These are phyloP conservation scores for Meiosimyza platycephala DNA, from an alignment of 2,888 invertebrate species.

Conservation along the genomic window DNA sequence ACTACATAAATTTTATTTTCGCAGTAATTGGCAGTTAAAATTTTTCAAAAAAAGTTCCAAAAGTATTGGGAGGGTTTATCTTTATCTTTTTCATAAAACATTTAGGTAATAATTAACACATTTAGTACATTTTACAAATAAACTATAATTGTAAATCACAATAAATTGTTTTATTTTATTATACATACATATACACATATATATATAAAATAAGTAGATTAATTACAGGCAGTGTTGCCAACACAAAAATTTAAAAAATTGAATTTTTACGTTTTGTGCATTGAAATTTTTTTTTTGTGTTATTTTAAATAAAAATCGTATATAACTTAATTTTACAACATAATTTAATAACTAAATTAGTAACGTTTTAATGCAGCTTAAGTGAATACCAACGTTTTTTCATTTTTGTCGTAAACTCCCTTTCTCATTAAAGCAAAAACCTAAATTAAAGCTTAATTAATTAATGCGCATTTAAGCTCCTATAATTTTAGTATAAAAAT, in stretches of 20 bases:
- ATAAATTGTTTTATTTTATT: constrained; percentile 17
- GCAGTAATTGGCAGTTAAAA: constrained; percentile 48
- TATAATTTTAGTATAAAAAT: constrained; percentile 24
- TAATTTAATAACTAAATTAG: constrained; percentile 15
- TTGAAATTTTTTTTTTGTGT: not conserved
- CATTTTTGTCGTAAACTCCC: not conserved
- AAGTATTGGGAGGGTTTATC: not conserved
- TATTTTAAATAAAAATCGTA: not conserved
- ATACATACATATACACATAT: not conserved
- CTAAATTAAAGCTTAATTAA: constrained; percentile 16
- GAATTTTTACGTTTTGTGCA: constrained; percentile 3
- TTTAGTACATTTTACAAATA: constrained; percentile 19
- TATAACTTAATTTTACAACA: not conserved
- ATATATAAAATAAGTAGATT: constrained; percentile 19
- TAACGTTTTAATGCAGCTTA: constrained; percentile 3
- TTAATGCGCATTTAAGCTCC: constrained; percentile 8
- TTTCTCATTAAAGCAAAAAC: not conserved
- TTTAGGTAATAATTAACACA: too few relatives aligned
- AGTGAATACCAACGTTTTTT: constrained; percentile 22
- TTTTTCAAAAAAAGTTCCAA: constrained; percentile 34
- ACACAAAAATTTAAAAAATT: constrained; percentile 4
- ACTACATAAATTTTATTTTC: constrained; percentile 36
- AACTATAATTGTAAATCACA: constrained; percentile 40
- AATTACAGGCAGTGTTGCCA: constrained; percentile 41
- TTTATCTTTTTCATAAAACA: constrained; percentile 25